Evolutionary conservation across 2,888 invertebrate species (phyloP).

Genomic region (Sarcophaga caerulescens): DNA sequence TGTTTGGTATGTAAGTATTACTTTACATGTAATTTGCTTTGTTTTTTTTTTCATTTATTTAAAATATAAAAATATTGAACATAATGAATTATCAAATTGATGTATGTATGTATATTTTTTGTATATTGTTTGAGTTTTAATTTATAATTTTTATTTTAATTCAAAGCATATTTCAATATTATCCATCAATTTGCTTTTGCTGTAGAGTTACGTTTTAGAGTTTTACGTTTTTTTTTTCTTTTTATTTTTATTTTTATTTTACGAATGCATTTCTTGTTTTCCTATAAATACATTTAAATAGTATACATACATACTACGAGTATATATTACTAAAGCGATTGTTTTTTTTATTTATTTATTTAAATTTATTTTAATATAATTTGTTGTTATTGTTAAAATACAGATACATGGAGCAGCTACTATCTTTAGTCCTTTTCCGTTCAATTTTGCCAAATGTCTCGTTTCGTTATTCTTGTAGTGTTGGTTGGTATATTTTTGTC

Average conservation of each 20-base stretch:
- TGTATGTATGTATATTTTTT: too few species aligned
- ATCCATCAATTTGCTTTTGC: neutral
- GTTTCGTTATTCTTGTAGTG: too few species aligned
- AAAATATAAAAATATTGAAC: neutral
- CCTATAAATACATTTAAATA: slow-evolving; percentile 38
- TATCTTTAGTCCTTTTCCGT: slow-evolving; percentile 4
- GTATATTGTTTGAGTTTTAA: neutral
- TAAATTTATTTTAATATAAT: neutral
- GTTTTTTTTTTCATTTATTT: slow-evolving; percentile 9
- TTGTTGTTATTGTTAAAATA: slow-evolving; percentile 48
- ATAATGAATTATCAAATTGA: too few species aligned
- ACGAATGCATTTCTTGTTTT: neutral
- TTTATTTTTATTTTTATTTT: neutral
- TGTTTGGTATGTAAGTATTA: neutral
- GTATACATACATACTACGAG: neutral
- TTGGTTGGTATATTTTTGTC: too few species aligned
- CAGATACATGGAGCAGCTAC: slow-evolving; percentile 40
- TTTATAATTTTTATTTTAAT: neutral
- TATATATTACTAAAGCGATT: slow-evolving; percentile 43
- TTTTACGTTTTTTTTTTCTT: too few species aligned
- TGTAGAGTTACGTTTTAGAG: neutral
- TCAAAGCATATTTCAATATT: slow-evolving; percentile 52
- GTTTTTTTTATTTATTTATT: slow-evolving; percentile 26
- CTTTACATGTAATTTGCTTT: neutral
- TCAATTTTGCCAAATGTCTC: neutral